phyloP scores from a whole-genome alignment of 2,888 invertebrate species.

The Hydriomena furcata region DNA sequence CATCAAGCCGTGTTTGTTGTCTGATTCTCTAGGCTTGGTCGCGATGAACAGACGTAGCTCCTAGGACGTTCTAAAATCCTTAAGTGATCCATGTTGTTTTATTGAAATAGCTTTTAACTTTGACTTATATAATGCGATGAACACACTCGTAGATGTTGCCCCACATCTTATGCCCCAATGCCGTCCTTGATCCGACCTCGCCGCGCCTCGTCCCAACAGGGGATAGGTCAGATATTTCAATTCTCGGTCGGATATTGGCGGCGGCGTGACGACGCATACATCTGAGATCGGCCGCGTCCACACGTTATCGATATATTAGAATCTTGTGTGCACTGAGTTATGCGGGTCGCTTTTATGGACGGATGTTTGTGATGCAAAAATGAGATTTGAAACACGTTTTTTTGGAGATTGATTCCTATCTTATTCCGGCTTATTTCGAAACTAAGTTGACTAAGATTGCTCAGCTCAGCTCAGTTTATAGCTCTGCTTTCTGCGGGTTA shows the following conservation, averaged over 20 bases:
- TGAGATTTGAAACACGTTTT: constrained; percentile 37
- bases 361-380: constrained; percentile 46
- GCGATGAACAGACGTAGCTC: no score
- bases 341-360: constrained; percentile 52
- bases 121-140: no score
- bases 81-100: no score
- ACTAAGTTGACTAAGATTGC: no score
- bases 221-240: constrained; percentile 81
- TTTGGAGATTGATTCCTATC: constrained; percentile 22
- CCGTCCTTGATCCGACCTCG: constrained; percentile 13
- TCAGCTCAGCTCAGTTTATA: no score
- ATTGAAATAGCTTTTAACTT: no score
- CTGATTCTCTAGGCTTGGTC: no score
- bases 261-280: constrained; percentile 78
- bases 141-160: no score
- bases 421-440: constrained; percentile 15
- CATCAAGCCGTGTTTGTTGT: no score
- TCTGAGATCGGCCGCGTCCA: constrained; percentile 62
- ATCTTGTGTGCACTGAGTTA: constrained; percentile 68
- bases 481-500: no score
- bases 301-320: constrained; percentile 75
- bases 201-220: constrained; percentile 33
- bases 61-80: no score
- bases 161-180: constrained; percentile 11
- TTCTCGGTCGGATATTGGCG: constrained; percentile 80